A percentile compares a stretch with the other conserved stretches of the same genome.
Conservation (phyloP, 2,113 vertebrate species). For the Leptosomus discolor region DNA sequence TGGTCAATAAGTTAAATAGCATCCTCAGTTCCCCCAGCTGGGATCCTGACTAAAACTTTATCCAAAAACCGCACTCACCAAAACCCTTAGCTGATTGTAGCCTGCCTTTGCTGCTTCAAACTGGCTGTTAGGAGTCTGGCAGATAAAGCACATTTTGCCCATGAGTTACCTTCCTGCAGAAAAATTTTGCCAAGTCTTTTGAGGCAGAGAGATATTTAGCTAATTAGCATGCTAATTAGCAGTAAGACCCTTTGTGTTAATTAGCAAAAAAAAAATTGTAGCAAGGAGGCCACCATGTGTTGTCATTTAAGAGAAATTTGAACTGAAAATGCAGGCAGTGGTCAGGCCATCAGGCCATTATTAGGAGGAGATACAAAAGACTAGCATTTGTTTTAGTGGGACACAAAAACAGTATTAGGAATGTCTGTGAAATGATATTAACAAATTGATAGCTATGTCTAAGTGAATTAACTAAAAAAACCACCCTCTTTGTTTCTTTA, state of each 20-base stretch:
- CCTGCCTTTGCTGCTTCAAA: neutral
- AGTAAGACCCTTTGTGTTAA: neutral
- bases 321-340: neutral
- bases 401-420: slow-evolving; percentile 36
- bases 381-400: slow-evolving; percentile 38
- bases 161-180: neutral
- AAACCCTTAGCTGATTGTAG: neutral
- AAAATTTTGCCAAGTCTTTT: neutral
- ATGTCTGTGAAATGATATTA: slow-evolving; percentile 39
- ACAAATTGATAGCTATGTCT: slow-evolving; percentile 28
- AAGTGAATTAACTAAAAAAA: neutral
- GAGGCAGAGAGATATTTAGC: neutral
- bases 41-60: neutral
- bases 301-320: neutral
- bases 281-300: neutral
- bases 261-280: neutral
- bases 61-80: neutral
- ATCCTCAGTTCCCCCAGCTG: neutral
- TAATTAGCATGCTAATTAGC: neutral
- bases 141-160: neutral
- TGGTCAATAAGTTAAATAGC: neutral
- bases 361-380: neutral
- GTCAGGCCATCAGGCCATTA: neutral
- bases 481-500: neutral
- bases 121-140: neutral